Percentiles rank a stretch among this genome's conserved stretches.
Conservation (phyloP, 2,797 vertebrate genomes). For the Rallus crepitans region DNA sequence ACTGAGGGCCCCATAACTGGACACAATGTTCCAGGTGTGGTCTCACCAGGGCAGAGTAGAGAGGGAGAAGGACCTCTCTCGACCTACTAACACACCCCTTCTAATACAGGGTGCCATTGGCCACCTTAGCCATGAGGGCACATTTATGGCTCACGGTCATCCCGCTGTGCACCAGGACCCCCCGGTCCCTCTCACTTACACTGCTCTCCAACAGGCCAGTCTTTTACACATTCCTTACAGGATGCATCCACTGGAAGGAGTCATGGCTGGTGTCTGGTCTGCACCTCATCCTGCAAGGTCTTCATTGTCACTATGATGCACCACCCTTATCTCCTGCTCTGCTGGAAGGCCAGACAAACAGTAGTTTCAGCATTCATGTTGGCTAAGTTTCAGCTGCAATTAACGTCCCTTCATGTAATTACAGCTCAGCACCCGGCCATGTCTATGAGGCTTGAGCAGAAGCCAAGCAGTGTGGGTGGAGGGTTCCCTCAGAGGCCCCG, state of each 20-base stretch:
- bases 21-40: too few species aligned
- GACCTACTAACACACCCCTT: too few species aligned
- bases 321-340: background rate
- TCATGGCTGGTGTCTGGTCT: accelerated
- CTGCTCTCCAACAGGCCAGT: too few species aligned
- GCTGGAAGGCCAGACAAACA: accelerated
- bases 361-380: accelerated
- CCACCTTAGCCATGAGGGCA: too few species aligned
- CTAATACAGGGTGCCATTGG: too few species aligned
- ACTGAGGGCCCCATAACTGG: too few species aligned
- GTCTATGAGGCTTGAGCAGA: constrained; percentile 14
- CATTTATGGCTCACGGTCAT: too few species aligned
- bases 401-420: background rate
- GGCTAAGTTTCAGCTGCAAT: background rate
- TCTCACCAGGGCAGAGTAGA: too few species aligned
- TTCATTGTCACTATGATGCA: accelerated
- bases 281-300: background rate
- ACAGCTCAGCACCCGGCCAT: background rate
- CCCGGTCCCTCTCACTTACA: too few species aligned
- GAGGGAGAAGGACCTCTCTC: too few species aligned
- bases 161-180: too few species aligned
- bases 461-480: constrained; percentile 27
- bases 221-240: background rate
- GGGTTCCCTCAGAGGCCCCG: constrained; percentile 48
- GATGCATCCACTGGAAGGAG: background rate